Evolutionary conservation across 2,797 vertebrate species (phyloP), one percentile per base, ranked within the genome.

Genomic region (Cirrhinus molitorella): DNA sequence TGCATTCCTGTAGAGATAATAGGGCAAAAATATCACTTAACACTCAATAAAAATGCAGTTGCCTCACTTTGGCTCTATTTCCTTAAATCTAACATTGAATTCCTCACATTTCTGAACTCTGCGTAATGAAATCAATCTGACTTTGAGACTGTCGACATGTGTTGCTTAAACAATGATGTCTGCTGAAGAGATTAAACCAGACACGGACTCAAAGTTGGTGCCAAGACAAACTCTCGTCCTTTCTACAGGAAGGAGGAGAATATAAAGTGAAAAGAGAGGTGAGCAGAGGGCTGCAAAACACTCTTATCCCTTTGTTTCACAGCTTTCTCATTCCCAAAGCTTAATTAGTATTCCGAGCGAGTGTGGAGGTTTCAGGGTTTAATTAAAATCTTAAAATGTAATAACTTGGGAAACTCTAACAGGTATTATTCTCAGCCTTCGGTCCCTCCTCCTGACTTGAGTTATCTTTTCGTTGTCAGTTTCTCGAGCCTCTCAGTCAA

Each of bases 321-420:
- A 88, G 87, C 89, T 91, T 93, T 93, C 89, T 93, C 89, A 93
- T 93, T 92, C 28, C 3, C 53, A 88, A 86, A 81, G 81, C 89
- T 91, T 92, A 91, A 93, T 93, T 86, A 85, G 90, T 70, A 92
- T 93, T 93, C 91, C 91, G 89, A 89, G 89, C 89, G 88, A 87
- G 81, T 87, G 83, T 82, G 80, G 67, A 51, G 16, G 90, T 90
- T 90, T 87, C 81, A 68, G 47, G 79, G 88, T 91, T 94, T 94
- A 93, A 95, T 95, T 94, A 93, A 94, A 94, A 93, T 88, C 83
- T 86, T 53, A 88, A 93, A 89, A 91, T 85, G 82, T 89, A 91
- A 92, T 92, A 93, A 92, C 88, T 90, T 85, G 40, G 86, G 89
- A 91, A 93, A 91, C 89, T 87, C 61, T 57, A 88, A 89, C 86